Conservation (phyloP, 53 echinoderm and acorn worm genomes). For the Henricia sp. region DNA sequence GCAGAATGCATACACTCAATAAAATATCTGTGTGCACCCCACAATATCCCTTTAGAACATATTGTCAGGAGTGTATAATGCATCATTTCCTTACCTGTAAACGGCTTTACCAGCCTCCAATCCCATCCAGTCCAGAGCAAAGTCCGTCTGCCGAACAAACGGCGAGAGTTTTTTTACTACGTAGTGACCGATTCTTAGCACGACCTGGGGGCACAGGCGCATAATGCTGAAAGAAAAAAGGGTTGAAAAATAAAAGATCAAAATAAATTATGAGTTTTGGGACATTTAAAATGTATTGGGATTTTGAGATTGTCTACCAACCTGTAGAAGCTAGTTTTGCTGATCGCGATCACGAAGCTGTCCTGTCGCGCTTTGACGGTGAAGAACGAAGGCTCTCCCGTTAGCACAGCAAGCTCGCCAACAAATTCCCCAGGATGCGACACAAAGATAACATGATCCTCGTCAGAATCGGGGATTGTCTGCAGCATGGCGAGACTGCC, state of each 20-base stretch:
- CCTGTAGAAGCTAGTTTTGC: slow-evolving; percentile 97
- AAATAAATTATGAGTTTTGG: too few species aligned
- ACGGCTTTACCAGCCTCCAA: slow-evolving; percentile 97
- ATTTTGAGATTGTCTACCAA: too few species aligned
- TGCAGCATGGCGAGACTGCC: slow-evolving; percentile 93
- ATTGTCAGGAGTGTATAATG: too few species aligned
- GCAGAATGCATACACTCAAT: too few species aligned
- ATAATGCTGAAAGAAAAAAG: slow-evolving; percentile 75
- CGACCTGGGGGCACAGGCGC: slow-evolving; percentile 80
- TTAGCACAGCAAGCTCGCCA: slow-evolving; percentile 91
- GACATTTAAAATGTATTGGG: too few species aligned
- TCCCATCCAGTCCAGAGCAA: slow-evolving; percentile 99
- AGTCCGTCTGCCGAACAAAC: slow-evolving; percentile 96
- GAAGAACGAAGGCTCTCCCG: slow-evolving; percentile 93
- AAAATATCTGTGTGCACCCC: too few species aligned
- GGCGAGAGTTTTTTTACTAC: slow-evolving; percentile 94
- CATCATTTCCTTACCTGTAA: slow-evolving; percentile 76
- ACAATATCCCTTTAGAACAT: too few species aligned
- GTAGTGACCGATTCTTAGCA: slow-evolving; percentile 84
- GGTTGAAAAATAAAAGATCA: too few species aligned
- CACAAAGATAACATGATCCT: slow-evolving; percentile 78
- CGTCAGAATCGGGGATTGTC: slow-evolving; percentile 58
- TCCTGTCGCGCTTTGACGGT: slow-evolving; percentile 92
- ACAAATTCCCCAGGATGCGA: slow-evolving; percentile 93
- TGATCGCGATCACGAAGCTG: slow-evolving; percentile 83